These are phyloP conservation scores for Anguilla anguilla DNA, from an alignment of 2,797 vertebrate genomes.

Conservation along the genomic window DNA sequence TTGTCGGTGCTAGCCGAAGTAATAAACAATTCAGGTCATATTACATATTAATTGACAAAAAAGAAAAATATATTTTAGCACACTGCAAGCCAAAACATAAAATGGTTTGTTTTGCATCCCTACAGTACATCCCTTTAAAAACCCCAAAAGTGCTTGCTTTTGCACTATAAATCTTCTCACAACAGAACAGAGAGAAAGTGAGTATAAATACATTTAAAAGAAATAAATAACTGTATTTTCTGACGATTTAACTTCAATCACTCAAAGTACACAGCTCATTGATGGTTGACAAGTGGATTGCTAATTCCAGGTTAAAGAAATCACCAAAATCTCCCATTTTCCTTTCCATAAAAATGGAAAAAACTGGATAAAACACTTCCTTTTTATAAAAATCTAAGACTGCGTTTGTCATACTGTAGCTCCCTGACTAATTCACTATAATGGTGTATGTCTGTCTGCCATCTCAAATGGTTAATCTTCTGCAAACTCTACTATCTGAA, in stretches of 20 bases:
- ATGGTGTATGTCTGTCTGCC: not conserved
- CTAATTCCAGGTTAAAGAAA: not conserved
- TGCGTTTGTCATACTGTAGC: not conserved
- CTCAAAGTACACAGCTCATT: constrained; percentile 19
- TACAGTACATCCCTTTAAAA: constrained; percentile 74
- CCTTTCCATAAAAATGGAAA: constrained; percentile 57
- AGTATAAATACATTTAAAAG: constrained; percentile 67
- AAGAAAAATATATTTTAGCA: constrained; percentile 61
- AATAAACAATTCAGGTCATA: constrained; percentile 70
- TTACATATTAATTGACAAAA: constrained; percentile 61
- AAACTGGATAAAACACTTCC: constrained; percentile 31
- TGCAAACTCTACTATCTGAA: not conserved
- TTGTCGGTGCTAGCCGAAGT: constrained; percentile 76
- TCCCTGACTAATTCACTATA: not conserved
- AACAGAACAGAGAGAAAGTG: constrained; percentile 35
- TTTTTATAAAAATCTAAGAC: constrained; percentile 46
- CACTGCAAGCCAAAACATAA: constrained; percentile 60
- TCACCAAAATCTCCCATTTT: constrained; percentile 47
- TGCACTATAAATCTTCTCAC: constrained; percentile 45
- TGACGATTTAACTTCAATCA: not conserved
- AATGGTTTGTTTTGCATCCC: constrained; percentile 52
- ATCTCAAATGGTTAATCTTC: not conserved
- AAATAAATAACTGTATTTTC: constrained; percentile 69
- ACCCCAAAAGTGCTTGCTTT: constrained; percentile 51
- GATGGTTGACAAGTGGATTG: constrained; percentile 15